These are phyloP conservation scores for Drosophila persimilis DNA, from an alignment of 1,140 invertebrate genomes.

Conservation along the genomic window DNA sequence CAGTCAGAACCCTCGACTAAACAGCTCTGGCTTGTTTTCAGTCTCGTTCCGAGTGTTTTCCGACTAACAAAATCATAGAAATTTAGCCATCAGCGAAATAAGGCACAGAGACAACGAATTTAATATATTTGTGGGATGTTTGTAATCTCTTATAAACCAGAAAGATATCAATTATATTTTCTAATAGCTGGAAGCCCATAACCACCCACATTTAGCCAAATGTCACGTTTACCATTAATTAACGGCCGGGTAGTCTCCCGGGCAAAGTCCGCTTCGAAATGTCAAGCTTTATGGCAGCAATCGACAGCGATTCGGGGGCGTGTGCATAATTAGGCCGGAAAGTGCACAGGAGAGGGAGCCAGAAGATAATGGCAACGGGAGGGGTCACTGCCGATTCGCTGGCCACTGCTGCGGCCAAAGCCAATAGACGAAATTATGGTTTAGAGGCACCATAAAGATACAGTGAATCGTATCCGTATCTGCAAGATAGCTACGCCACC, in stretches of 20 bases:
- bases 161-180: no score
- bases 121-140: no score
- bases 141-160: no score
- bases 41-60: no score
- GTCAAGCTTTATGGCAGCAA: conserved; percentile 54
- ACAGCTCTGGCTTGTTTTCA: no score
- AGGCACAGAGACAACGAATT: no score
- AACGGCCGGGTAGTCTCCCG: background rate
- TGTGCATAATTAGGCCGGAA: conserved; percentile 47
- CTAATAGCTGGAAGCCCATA: no score
- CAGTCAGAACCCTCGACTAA: no score
- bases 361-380: conserved; percentile 19
- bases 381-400: conserved; percentile 18
- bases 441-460: conserved; percentile 69
- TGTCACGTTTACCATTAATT: conserved; percentile 12
- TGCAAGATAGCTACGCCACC: conserved; percentile 51
- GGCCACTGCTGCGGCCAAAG: conserved; percentile 40
- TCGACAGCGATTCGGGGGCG: conserved; percentile 51
- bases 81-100: no score
- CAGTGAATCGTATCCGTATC: conserved; percentile 41
- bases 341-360: conserved; percentile 12
- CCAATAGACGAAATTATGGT: conserved; percentile 63
- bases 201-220: background rate
- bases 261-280: conserved; percentile 42
- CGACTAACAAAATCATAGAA: no score